These are phyloP conservation scores for Epinephelus fuscoguttatus DNA, from an alignment of 2,113 vertebrate genomes.

Conservation along the genomic window DNA sequence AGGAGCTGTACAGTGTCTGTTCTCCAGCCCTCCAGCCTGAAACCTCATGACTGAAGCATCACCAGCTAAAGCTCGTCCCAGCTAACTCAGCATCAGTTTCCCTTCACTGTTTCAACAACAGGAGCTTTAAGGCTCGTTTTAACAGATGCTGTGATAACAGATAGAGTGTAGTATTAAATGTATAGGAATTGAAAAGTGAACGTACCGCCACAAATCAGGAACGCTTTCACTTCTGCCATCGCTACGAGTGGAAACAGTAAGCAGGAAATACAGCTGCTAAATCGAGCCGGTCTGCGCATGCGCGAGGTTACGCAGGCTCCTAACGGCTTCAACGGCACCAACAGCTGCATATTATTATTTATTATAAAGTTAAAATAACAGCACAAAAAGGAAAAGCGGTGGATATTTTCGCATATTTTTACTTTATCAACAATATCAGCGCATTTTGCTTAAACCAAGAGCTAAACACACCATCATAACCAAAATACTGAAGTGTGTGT, in stretches of 20 bases:
- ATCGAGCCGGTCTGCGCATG: conserved; percentile 64
- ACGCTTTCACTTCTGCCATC: conserved; percentile 80
- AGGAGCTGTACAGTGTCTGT: background rate
- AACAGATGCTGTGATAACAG: background rate
- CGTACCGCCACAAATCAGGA: conserved; percentile 77
- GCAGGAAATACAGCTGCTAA: conserved; percentile 79
- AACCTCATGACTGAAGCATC: conserved; percentile 73
- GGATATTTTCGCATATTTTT: background rate
- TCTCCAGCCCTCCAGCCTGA: conserved; percentile 23
- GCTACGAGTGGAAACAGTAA: conserved; percentile 71
- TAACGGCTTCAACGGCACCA: background rate
- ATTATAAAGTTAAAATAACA: too few relatives aligned
- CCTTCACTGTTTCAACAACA: background rate
- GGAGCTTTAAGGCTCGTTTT: background rate
- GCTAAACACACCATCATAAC: background rate
- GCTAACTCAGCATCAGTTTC: conserved; percentile 58
- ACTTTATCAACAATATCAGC: background rate
- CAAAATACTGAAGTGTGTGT: too few relatives aligned
- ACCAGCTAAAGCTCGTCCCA: conserved; percentile 61
- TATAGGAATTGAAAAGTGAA: background rate
- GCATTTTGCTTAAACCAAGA: background rate
- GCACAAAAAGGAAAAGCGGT: too few relatives aligned
- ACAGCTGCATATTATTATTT: background rate
- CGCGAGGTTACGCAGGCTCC: conserved; percentile 50
- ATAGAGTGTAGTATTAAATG: rapidly evolving